Evolutionary conservation across 53 echinoderm and acorn worm genomes (phyloP).

Genomic region (Patiria pectinifera): DNA sequence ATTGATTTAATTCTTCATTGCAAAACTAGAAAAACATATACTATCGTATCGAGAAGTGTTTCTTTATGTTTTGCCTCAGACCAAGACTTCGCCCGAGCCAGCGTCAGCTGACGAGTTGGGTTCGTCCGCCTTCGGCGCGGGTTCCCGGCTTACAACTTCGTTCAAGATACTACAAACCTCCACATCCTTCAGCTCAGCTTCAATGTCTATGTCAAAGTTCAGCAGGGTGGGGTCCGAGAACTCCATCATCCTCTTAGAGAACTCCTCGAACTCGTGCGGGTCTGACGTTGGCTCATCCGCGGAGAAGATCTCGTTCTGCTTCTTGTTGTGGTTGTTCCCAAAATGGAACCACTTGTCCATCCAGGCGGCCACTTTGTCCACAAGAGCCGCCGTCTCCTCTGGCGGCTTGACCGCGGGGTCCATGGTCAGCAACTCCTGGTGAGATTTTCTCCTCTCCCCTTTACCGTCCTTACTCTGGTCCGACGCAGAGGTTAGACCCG

Average conservation of each 20-base stretch:
- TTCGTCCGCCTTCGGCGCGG: background rate
- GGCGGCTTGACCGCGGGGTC: slow-evolving; percentile 24
- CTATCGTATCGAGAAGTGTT: background rate
- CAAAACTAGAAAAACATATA: background rate
- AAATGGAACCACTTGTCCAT: slow-evolving; percentile 77
- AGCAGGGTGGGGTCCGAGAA: slow-evolving; percentile 69
- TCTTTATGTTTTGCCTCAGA: background rate
- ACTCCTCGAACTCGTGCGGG: slow-evolving; percentile 53
- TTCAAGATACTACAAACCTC: slow-evolving; percentile 72
- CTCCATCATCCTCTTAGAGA: slow-evolving; percentile 65
- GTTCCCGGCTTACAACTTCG: slow-evolving; percentile 49
- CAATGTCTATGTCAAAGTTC: slow-evolving; percentile 71
- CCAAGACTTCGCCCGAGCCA: background rate
- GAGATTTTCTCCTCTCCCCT: background rate
- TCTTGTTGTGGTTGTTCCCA: slow-evolving; percentile 67
- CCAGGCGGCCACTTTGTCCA: slow-evolving; percentile 78
- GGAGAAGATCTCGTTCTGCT: background rate
- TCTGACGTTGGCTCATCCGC: slow-evolving; percentile 38
- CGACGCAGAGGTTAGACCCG: slow-evolving; percentile 11
- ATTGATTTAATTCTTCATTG: background rate
- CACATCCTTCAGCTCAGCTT: slow-evolving; percentile 70
- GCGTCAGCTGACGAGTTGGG: background rate
- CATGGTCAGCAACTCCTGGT: slow-evolving; percentile 7
- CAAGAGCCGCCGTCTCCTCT: slow-evolving; percentile 51
- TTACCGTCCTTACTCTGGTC: background rate